Base-by-base conservation (phyloP, 2,888 invertebrate genomes). In the Drosophila sordidula region DNA sequence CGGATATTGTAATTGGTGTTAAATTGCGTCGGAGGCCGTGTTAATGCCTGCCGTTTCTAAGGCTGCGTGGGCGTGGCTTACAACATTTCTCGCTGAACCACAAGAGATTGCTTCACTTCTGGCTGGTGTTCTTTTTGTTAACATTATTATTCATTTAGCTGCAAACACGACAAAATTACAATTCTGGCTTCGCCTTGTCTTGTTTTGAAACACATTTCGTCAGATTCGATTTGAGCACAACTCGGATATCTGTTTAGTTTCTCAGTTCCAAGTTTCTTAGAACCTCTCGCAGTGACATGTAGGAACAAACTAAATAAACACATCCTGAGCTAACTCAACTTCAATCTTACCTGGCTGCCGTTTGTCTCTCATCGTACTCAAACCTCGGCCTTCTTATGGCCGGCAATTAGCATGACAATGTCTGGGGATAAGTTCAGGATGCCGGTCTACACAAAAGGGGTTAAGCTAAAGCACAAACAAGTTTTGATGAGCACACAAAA, bases 1-100 rank as follows among this genome's bases (percentile, higher is more conserved):
- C 89, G 91, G 90, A 91, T 92, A 91, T 92, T 91, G 91, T 91
- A 92, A 92, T 91, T 91, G 91, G 92, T 92, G 91, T 92, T 92
- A 91, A 92, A 90, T 91, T 91, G 91, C 80, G 89, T 89, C 85
- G 75, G 78, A 75, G 90, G 86, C 87, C 85, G 86, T 87, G 90
- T 89, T 90, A 89, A 87, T 90, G 90, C 82, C 79, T 87, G 77
- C 61, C 65, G 62, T 84, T 75, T 69, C 62, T 70, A 64, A 63
- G 70, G 22, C 18, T 12, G 42, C 18, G n/a, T 9, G 26, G 59
- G 58, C 64, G 45, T 59, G 50, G 49, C 18, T n/a, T 18, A 16
- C 14, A n/a, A 26, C 49, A 25, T 65, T 65, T 36, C 18, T 6
- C 9, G 14, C 6, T 41, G n/a, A 42, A 25, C 46, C 32, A n/a